Evolutionary conservation across 2,113 vertebrate species (phyloP).

Genomic region (Thalassarche chlororhynchos): DNA sequence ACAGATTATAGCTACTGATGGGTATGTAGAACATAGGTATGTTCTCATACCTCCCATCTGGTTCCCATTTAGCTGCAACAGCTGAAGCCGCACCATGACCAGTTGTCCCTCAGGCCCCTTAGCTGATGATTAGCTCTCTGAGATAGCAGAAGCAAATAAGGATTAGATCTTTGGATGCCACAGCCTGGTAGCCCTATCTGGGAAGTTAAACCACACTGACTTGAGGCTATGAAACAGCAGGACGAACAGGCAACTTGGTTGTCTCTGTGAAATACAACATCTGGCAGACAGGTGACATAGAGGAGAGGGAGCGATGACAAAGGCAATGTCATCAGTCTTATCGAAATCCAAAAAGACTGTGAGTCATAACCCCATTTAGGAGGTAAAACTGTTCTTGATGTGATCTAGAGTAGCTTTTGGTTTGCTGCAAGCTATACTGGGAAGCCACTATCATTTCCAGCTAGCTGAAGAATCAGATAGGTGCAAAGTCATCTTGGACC

Average conservation of each 20-base stretch:
- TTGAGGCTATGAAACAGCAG: not conserved
- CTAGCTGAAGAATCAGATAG: not conserved
- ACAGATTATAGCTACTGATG: not conserved
- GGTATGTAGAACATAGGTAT: not conserved
- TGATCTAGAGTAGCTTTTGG: not conserved
- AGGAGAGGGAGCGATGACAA: not conserved
- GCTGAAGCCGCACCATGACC: not conserved
- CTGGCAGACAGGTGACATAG: not conserved
- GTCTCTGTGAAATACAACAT: not conserved
- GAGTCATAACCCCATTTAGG: not conserved
- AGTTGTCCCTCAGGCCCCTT: not conserved
- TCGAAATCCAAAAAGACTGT: not conserved
- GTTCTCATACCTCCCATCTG: not conserved
- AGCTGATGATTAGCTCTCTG: not conserved
- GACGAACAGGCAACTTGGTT: not conserved
- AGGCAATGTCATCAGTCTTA: not conserved
- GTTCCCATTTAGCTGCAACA: not conserved
- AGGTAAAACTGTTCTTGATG: not conserved
- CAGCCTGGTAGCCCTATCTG: not conserved
- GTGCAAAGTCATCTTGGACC: not conserved
- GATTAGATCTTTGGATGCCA: not conserved
- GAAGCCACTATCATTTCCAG: not conserved
- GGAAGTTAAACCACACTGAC: not conserved
- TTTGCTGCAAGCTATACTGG: not conserved
- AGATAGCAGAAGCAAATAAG: not conserved